These are phyloP conservation scores for Typhlichthys eigenmanni DNA, from an alignment of 2,797 vertebrate species.

Conservation along the genomic window DNA sequence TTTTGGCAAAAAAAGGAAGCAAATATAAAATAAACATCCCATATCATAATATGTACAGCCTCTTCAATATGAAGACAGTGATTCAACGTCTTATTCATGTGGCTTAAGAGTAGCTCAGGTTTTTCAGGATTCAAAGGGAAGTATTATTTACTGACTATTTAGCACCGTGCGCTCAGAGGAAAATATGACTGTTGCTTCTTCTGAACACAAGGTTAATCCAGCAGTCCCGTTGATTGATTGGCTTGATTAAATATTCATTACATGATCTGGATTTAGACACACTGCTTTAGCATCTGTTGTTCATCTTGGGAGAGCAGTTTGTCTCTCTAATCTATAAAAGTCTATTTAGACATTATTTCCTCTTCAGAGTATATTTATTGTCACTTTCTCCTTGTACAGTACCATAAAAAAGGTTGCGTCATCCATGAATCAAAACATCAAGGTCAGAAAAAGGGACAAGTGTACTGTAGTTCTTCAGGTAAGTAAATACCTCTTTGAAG, in stretches of 20 bases:
- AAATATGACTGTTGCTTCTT: too few species aligned
- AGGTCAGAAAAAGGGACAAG: constrained; percentile 1
- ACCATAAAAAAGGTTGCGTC: constrained; percentile 15
- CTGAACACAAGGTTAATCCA: too few species aligned
- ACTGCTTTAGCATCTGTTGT: neutral
- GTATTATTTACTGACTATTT: neutral
- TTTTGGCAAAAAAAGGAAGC: constrained; percentile 42
- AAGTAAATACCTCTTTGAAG: neutral
- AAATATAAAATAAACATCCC: constrained; percentile 61
- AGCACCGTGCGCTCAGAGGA: neutral
- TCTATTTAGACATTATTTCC: constrained; percentile 1
- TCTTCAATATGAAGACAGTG: constrained; percentile 75
- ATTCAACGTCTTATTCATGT: constrained; percentile 37
- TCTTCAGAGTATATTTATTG: constrained; percentile 29
- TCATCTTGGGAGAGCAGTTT: constrained; percentile 32
- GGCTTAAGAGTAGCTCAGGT: constrained; percentile 7
- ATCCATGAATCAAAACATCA: constrained; percentile 28
- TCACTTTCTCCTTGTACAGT: neutral
- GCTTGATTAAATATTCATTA: too few species aligned
- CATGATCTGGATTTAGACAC: too few species aligned
- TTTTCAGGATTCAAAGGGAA: constrained; percentile 28
- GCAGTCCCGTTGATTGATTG: too few species aligned
- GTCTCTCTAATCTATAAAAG: constrained; percentile 14
- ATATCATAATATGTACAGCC: constrained; percentile 65
- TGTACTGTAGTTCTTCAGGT: neutral